Evolutionary conservation across 30 jellyfish, hydroid and myxozoan genomes (phyloP).

Genomic region (Hydractinia echinata): DNA sequence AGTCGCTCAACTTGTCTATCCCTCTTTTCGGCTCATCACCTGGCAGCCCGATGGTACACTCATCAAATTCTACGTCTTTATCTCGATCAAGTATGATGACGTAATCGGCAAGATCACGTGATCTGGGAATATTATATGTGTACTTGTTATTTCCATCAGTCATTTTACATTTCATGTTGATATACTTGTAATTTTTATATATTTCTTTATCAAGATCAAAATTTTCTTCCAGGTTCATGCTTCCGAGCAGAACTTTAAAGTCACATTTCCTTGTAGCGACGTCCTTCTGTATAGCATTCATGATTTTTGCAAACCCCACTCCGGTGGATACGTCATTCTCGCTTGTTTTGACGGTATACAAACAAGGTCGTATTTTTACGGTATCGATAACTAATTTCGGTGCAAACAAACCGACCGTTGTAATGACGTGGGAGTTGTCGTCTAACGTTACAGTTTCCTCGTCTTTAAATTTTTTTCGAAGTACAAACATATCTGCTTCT

Average conservation of each 20-base stretch:
- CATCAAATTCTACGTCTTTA: conserved; percentile 16
- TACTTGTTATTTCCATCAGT: conserved; percentile 29
- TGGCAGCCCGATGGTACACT: conserved; percentile 34
- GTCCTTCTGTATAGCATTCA: conserved; percentile 30
- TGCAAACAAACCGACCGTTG: conserved; percentile 37
- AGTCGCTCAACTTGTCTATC: conserved; percentile 33
- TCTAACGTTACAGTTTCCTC: conserved; percentile 25
- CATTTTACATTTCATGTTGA: conserved; percentile 27
- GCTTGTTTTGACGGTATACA: conserved; percentile 37
- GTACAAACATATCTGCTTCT: conserved; percentile 31
- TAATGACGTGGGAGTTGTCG: conserved; percentile 12
- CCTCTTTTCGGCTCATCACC: conserved; percentile 41
- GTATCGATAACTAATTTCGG: conserved; percentile 29
- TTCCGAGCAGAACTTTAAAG: conserved; percentile 25
- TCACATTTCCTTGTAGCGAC: conserved; percentile 34
- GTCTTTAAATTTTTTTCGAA: conserved; percentile 29
- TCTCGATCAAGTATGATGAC: conserved; percentile 25
- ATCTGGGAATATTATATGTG: conserved; percentile 26
- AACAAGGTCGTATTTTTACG: conserved; percentile 27
- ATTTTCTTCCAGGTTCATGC: conserved; percentile 35
- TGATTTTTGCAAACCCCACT: conserved; percentile 24
- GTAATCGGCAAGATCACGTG: conserved; percentile 40
- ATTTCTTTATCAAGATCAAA: conserved; percentile 28
- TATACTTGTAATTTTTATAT: conserved; percentile 22
- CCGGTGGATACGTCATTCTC: conserved; percentile 26